Conservation (phyloP, 1,140 invertebrate genomes). For the Tetragonula clypearis region DNA sequence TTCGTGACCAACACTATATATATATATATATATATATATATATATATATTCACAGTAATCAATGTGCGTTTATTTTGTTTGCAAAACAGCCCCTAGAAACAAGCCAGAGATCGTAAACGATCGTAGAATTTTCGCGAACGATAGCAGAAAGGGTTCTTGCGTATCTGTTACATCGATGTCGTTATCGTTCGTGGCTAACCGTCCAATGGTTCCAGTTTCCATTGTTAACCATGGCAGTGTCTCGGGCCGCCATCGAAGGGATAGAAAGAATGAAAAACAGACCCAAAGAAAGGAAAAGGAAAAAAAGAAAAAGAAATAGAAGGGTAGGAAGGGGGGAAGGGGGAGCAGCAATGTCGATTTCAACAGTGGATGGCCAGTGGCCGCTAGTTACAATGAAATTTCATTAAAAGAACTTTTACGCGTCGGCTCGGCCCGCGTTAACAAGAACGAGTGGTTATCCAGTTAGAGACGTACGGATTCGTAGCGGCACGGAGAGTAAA, state of each 20-base stretch:
- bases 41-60: too few relatives aligned
- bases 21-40: too few relatives aligned
- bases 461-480: conserved; percentile 9
- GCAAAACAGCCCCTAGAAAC: too few relatives aligned
- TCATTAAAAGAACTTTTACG: conserved; percentile 31
- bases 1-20: too few relatives aligned
- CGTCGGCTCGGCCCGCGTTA: background rate
- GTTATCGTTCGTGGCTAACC: conserved; percentile 18
- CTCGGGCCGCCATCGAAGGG: too few relatives aligned
- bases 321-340: too few relatives aligned
- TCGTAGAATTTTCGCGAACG: background rate
- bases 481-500: background rate
- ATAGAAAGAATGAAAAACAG: background rate
- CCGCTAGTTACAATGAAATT: conserved; percentile 33
- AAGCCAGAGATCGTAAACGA: background rate
- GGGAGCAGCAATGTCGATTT: conserved; percentile 16
- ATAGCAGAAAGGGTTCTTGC: background rate
- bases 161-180: background rate
- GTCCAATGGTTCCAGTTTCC: background rate
- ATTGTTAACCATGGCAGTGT: background rate
- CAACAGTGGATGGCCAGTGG: too few relatives aligned
- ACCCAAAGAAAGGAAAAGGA: too few relatives aligned
- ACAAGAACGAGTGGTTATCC: conserved; percentile 38
- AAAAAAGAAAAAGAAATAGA: too few relatives aligned
- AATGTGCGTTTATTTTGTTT: too few relatives aligned